Evolutionary conservation across 1,140 invertebrate species (phyloP), one percentile per base, ranked within the genome.

Genomic region (Drosophila orena): DNA sequence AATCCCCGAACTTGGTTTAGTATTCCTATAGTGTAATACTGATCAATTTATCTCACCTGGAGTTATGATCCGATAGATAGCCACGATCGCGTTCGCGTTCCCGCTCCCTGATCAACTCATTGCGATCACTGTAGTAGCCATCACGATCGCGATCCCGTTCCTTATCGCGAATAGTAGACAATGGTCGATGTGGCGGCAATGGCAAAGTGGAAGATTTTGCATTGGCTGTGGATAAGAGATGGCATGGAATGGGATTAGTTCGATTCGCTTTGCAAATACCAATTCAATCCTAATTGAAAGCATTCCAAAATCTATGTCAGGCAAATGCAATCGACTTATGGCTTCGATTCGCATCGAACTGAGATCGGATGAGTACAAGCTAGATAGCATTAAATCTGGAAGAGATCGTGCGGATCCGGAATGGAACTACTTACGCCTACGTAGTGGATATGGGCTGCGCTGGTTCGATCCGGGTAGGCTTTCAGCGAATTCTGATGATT

Each of bases 1-100:
- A 65, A 24, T 46, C 0, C 5, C 4, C 3, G 4, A 20, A 8
- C 10, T 65, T 37, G 52, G 44, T 1, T 40, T 0, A 1, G 6
- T 12, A 5, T 62, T 20, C 37, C 35, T n/a, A 12, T 24, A 4
- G 10, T 27, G 11, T 22, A 4, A 10, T 27, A 10, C n/a, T 17
- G 0, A 0, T 0, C 22, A 24, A 8, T 7, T 15, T 27, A n/a
- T 37, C 49, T 79, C 92, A 96, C 95, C 95, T 95, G 65, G 96
- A 95, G 93, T 97, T 97, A 79, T 97, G 96, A 93, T 97, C 97
- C 77, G 96, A 97, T 37, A 97, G 93, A 92, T 97, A 97, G 57
- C 97, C 96, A 49, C 96, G 94, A 91, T 96, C 96, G 42, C 96
- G 93, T 66, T 96, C 96, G 46, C 95, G 92, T 56, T 95, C 93